Base-by-base conservation (phyloP, 2,888 invertebrate species). In the Pinctada fucata region DNA sequence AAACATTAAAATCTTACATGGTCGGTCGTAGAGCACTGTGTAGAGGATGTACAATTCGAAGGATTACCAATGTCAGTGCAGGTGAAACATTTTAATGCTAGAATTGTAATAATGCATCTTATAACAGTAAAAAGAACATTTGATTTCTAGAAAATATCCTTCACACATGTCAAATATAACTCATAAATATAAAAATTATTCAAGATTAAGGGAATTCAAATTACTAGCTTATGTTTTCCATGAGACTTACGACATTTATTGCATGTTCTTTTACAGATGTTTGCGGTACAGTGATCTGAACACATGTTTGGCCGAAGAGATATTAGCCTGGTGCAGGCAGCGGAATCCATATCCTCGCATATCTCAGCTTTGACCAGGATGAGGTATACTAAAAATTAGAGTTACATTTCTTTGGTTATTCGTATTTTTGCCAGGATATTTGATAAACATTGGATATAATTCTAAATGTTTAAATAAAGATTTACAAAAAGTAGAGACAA, bases 1-100 rank as follows among this genome's bases (percentile, higher is more conserved):
- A 31, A 31, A 31, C 0, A 31, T 31, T 31, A 31, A 31, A 31
- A 31, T 45, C 52, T 72, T 64, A 76, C 76, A 13, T 76, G 47
- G 16, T 72, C 48, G n/a, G 16, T 72, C 6, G 76, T 66, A n/a
- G 65, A 51, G 50, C 76, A 76, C 31, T 67, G 48, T 10, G 16
- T 47, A 16, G 70, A 64, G 4, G 66, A 4, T 8, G 50, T 69
- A 16, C 76, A 76, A 4, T n/a, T 52, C 4, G 65, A 3, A 16
- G 52, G 65, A 51, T 72, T 66, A 16, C 13, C 47, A 3, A 76
- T 72, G n/a, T 72, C 72, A 48, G 63, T 49, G 48, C 76, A 76
- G 5, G 51, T 52, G 72, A 72, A 72, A 52, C 76, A 76, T n/a
- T 66, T 76, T 3, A 71, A 52, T 4, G 76, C 76, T 76, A 48